Conservation (phyloP, 2,888 invertebrate genomes). For the Argyra leucocephala region DNA sequence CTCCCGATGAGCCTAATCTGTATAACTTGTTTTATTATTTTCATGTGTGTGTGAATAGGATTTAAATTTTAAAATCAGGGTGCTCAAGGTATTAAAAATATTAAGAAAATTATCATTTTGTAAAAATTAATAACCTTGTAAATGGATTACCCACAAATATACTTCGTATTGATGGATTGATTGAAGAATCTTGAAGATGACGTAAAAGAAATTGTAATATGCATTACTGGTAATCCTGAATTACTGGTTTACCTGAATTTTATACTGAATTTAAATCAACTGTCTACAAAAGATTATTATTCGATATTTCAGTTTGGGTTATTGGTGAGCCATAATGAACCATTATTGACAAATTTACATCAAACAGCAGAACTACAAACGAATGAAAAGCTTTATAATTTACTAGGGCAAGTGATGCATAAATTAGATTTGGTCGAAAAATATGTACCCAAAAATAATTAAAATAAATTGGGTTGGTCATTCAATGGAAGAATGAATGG, state of each 20-base stretch:
- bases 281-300: slow-evolving; percentile 51
- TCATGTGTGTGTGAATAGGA: no score
- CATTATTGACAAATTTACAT: slow-evolving; percentile 44
- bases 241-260: slow-evolving; percentile 72
- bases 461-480: slow-evolving; percentile 77
- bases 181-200: slow-evolving; percentile 53
- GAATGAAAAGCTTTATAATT: slow-evolving; percentile 56
- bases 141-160: slow-evolving; percentile 64
- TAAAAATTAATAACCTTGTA: slow-evolving; percentile 37
- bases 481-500: slow-evolving; percentile 82
- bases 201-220: slow-evolving; percentile 55
- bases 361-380: slow-evolving; percentile 45
- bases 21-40: no score
- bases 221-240: slow-evolving; percentile 83
- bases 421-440: slow-evolving; percentile 56
- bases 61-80: no score
- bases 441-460: slow-evolving; percentile 60
- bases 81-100: no score
- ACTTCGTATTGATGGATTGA: slow-evolving; percentile 60
- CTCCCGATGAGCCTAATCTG: no score
- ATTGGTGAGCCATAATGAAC: slow-evolving; percentile 70
- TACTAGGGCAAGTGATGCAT: slow-evolving; percentile 60
- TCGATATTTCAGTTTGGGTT: slow-evolving; percentile 63
- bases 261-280: slow-evolving; percentile 64
- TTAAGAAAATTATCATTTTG: no score